Percentiles rank a stretch among this genome's conserved stretches.
These are phyloP conservation scores for Budorcas taxicolor DNA, from an alignment of 2,113 vertebrate genomes.

Conservation along the genomic window DNA sequence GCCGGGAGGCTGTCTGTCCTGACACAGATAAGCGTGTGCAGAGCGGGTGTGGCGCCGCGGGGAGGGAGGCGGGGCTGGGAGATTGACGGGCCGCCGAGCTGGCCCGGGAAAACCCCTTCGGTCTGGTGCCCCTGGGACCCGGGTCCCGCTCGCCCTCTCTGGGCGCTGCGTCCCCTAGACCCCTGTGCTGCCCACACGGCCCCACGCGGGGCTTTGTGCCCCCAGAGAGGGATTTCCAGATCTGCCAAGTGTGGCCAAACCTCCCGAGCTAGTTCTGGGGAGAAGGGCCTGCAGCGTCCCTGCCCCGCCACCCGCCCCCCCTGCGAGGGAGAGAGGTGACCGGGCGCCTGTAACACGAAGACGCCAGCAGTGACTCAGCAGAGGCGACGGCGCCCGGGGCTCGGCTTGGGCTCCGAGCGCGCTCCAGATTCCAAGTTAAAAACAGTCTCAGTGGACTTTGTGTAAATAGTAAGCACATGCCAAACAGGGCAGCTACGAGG, in stretches of 20 bases:
- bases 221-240: not conserved
- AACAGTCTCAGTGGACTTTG: not conserved
- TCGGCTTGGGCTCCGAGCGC: not conserved
- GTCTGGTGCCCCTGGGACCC: not conserved
- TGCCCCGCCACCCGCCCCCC: not conserved
- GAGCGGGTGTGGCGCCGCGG: not conserved
- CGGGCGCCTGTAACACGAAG: not conserved
- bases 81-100: accelerated
- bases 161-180: not conserved
- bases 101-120: not conserved
- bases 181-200: not conserved
- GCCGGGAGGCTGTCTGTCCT: not conserved
- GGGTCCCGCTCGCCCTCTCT: not conserved
- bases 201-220: accelerated
- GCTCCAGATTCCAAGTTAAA: not conserved
- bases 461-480: not conserved
- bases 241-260: too few relatives aligned
- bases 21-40: not conserved
- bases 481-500: not conserved
- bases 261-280: not conserved
- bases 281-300: too few relatives aligned
- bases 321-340: not conserved
- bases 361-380: not conserved
- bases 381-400: not conserved
- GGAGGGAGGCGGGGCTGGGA: not conserved